phyloP scores from a whole-genome alignment of 2,888 invertebrate species.

The Zaprionus bogoriensis region DNA sequence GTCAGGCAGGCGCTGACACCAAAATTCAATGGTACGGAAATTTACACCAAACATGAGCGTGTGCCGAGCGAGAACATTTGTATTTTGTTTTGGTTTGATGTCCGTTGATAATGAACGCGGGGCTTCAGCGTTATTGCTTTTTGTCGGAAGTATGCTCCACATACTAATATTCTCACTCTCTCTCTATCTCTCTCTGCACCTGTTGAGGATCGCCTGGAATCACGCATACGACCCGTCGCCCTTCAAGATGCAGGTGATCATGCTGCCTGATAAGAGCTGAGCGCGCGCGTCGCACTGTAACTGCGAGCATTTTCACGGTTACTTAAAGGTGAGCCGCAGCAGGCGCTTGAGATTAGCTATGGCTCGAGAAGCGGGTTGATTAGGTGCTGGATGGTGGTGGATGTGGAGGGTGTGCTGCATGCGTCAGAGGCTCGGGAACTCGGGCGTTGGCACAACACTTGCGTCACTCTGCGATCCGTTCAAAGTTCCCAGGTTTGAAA shows the following conservation, averaged over 20 bases:
- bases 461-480: slow-evolving; percentile 22
- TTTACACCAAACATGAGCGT: slow-evolving; percentile 40
- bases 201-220: background rate
- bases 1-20: slow-evolving; percentile 55
- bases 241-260: slow-evolving; percentile 34
- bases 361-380: too few relatives aligned
- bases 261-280: slow-evolving; percentile 42
- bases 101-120: background rate
- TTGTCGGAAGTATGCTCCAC: slow-evolving; percentile 3
- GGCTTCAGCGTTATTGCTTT: background rate
- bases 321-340: slow-evolving; percentile 64
- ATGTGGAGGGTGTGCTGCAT: too few relatives aligned
- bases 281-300: background rate
- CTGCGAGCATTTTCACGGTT: slow-evolving; percentile 61
- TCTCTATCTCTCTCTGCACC: background rate
- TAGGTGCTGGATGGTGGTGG: too few relatives aligned
- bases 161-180: background rate
- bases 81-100: background rate
- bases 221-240: slow-evolving; percentile 39
- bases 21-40: slow-evolving; percentile 51
- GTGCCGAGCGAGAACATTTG: slow-evolving; percentile 32
- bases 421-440: slow-evolving; percentile 2
- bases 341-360: slow-evolving; percentile 5
- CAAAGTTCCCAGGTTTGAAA: background rate
- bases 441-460: slow-evolving; percentile 16